A percentile compares a stretch with the other conserved stretches of the same genome.
phyloP scores from a whole-genome alignment of 2,113 vertebrate species.

The Spilogale gracilis region DNA sequence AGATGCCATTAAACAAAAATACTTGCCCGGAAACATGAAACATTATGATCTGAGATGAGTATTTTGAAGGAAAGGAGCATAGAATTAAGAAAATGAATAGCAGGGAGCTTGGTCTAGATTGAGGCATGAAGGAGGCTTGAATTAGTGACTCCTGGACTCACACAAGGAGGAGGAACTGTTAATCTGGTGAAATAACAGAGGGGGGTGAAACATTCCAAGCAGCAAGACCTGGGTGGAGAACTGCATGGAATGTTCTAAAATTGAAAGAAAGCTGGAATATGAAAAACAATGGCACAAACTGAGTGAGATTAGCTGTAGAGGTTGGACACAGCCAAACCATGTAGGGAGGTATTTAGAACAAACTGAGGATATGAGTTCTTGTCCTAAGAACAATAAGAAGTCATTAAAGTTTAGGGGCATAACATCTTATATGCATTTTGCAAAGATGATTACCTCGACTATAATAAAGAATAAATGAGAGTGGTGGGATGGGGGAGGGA shows the following conservation, averaged over 20 bases:
- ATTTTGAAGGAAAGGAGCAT: background rate
- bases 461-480: background rate
- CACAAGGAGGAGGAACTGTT: background rate
- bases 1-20: slow-evolving; percentile 34
- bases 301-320: background rate
- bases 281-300: background rate
- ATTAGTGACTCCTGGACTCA: background rate
- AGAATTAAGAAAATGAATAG: background rate
- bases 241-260: background rate
- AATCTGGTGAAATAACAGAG: background rate
- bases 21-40: background rate
- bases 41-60: background rate
- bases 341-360: background rate
- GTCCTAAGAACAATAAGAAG: background rate
- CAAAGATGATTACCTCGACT: background rate
- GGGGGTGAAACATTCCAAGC: background rate
- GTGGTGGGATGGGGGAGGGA: background rate
- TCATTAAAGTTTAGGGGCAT: background rate
- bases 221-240: background rate
- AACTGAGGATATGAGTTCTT: background rate
- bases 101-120: background rate
- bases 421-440: background rate
- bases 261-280: background rate
- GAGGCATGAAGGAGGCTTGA: background rate
- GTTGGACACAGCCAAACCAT: background rate